phyloP scores from a whole-genome alignment of 2,888 invertebrate species.

The Malthinus flaveolus region DNA sequence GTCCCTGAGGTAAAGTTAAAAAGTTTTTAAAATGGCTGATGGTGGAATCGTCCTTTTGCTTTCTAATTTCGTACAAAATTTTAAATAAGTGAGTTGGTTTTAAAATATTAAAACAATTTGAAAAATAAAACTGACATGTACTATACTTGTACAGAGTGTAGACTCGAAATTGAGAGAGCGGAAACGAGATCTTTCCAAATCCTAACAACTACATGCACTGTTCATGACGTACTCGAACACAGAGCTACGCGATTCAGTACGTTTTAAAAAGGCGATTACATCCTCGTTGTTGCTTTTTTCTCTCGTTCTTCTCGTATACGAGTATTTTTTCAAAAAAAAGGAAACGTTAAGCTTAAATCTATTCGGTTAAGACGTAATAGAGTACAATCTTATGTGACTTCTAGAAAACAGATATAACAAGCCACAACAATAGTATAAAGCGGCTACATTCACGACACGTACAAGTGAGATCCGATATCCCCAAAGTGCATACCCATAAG shows the following conservation, averaged over 20 bases:
- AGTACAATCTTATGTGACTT: conserved; percentile 11
- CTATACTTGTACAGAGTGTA: not conserved
- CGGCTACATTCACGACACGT: conserved; percentile 33
- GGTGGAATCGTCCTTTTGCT: no score
- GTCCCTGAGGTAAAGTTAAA: no score
- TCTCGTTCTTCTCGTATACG: no score
- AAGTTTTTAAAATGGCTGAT: no score
- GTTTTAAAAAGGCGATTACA: no score
- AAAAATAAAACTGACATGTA: not conserved
- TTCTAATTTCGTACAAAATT: no score
- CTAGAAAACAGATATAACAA: conserved; percentile 23
- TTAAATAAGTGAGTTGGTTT: no score
- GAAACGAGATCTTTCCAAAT: conserved; percentile 16
- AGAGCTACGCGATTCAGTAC: not conserved
- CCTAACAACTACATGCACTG: conserved; percentile 8
- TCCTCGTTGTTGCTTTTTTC: no score
- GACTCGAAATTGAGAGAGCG: not conserved
- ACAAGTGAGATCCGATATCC: conserved; percentile 35
- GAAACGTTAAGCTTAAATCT: no score
- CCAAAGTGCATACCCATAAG: conserved; percentile 34
- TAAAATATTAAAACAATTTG: no score
- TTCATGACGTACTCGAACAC: conserved; percentile 10
- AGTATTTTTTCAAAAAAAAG: no score
- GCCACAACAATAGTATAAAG: conserved; percentile 25
- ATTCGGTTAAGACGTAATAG: no score